A percentile compares a stretch with the other conserved stretches of the same genome.
Conservation (phyloP, 30 jellyfish, hydroid and myxozoan species). For the Chrysaora quinquecirrha region DNA sequence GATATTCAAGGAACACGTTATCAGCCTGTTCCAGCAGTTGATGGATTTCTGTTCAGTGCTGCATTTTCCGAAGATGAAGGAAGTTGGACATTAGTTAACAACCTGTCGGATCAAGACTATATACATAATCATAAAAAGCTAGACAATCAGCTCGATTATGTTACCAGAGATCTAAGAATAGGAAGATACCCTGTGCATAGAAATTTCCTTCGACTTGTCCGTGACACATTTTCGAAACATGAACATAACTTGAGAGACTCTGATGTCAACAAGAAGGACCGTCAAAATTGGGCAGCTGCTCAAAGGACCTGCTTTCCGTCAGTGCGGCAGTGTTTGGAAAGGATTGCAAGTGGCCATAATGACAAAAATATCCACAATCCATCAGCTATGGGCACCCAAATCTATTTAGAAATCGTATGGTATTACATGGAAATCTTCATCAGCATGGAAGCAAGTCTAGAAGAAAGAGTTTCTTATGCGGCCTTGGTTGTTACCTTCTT, state of each 20-base stretch:
- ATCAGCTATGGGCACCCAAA: constrained; percentile 25
- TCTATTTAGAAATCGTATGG: constrained; percentile 14
- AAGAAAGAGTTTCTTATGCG: constrained; percentile 34
- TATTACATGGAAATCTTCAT: constrained; percentile 43
- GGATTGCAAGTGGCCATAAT: neutral
- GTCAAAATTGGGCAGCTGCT: constrained; percentile 49
- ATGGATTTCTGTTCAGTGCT: too few species aligned
- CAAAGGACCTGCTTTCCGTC: neutral
- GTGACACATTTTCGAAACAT: constrained; percentile 4
- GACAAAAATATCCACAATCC: constrained; percentile 20
- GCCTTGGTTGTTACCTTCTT: constrained; percentile 28
- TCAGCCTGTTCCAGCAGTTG: constrained; percentile 23
- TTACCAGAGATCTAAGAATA: too few species aligned
- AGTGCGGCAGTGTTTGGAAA: constrained; percentile 11
- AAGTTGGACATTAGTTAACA: too few species aligned
- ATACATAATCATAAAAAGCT: too few species aligned
- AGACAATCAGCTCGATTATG: too few species aligned
- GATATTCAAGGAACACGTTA: neutral
- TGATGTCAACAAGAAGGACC: constrained; percentile 24
- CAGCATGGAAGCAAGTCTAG: constrained; percentile 28
- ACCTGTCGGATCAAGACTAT: too few species aligned
- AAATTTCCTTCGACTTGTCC: constrained; percentile 4
- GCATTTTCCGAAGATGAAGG: too few species aligned
- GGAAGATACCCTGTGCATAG: too few species aligned
- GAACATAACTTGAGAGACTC: constrained; percentile 27